Evolutionary conservation across 2,113 vertebrate genomes (phyloP), one percentile per base, ranked within the genome.

Genomic region (Psammodynastes pulverulentus): DNA sequence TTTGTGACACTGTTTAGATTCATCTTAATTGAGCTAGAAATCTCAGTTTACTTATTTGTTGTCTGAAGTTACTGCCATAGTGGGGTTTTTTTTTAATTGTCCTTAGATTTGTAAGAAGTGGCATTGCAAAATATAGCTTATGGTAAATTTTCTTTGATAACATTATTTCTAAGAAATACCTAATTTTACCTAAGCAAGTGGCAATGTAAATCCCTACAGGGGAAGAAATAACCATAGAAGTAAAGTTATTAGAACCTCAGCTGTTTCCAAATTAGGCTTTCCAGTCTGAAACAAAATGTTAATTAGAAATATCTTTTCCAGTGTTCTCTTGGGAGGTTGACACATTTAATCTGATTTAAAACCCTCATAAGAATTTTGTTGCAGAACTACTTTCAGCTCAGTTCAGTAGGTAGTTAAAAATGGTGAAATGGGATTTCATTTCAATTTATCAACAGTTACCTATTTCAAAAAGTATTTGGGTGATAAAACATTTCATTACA

Each of bases 271-370:
- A 95, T 29, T 94, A 91, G 48, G 49, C 54, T 84, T 26, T 94
- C 89, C 89, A 90, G 93, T 90, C 94, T 92, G 94, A 87, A 92
- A 95, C 89, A 93, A 94, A 96, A 96, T 86, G 29, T 91, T 84
- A 92, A 90, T 94, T 95, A 93, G 89, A 96, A 95, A n/a, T 94
- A 95, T 79, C 84, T 39, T 95, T 96, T 94, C 79, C 94, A 91
- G 79, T 90, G 90, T 89, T 88, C 90, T 96, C 89, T 26, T 56
- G 84, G 88, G 93, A 94, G 91, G 89, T 95, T 95, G 56, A 95
- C 0, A 0, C 67, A 92, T 91, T 94, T 95, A 58, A 92, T 95
- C 87, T 94, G 46, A 87, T 84, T 91, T 94, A 91, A 86, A 94
- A 87, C 43, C 94, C 15, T 2, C 93, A 90, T 84, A 92, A 89